Conservation (phyloP, 2,797 vertebrate species). For the Sebastes itinus region DNA sequence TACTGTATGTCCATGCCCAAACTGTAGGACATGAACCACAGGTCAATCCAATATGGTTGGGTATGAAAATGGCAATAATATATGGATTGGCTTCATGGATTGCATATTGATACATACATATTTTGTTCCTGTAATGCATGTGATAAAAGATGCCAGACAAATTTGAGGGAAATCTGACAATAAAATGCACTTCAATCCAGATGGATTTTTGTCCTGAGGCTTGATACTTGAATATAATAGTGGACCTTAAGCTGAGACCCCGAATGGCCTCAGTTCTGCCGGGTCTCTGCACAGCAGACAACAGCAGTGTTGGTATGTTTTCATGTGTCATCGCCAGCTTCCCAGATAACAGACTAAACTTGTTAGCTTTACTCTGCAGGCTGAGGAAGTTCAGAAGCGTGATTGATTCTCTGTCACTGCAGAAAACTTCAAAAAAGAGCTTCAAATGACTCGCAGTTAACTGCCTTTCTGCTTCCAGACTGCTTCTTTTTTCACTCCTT, state of each 20-base stretch:
- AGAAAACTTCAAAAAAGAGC: slow-evolving; percentile 59
- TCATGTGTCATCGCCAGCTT: slow-evolving; percentile 39
- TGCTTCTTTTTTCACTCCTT: slow-evolving; percentile 57
- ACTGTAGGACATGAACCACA: neutral
- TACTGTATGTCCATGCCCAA: neutral
- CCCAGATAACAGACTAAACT: slow-evolving; percentile 33
- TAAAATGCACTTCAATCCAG: neutral
- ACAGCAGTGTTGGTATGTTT: slow-evolving; percentile 15
- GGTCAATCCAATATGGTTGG: neutral
- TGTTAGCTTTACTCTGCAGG: slow-evolving; percentile 16
- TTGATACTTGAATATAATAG: neutral
- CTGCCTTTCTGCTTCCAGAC: slow-evolving; percentile 39
- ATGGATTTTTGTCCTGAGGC: neutral
- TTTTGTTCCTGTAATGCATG: neutral
- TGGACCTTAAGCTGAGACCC: neutral
- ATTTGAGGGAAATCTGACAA: neutral
- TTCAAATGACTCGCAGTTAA: slow-evolving; percentile 59
- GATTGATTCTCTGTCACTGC: slow-evolving; percentile 60
- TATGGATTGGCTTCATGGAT: neutral
- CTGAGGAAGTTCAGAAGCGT: slow-evolving; percentile 39
- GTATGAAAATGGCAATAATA: neutral
- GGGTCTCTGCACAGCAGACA: slow-evolving; percentile 5
- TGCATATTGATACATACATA: neutral
- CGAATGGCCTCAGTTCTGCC: neutral
- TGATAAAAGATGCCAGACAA: neutral